Evolutionary conservation across 2,888 invertebrate genomes (phyloP).

Genomic region (Nemurella pictetii): DNA sequence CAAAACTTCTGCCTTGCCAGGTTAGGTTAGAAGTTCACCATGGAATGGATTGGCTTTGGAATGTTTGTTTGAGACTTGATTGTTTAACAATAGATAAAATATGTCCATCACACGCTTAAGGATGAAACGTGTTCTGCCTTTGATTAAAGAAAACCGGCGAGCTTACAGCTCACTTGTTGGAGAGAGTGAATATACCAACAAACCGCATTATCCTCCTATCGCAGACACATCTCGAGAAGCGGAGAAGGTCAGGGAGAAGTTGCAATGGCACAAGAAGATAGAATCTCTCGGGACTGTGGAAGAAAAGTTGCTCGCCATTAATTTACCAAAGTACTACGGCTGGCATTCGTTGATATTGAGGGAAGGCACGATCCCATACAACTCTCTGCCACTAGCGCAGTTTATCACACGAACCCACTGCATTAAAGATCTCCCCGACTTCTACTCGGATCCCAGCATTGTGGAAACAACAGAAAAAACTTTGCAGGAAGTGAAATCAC

Average conservation of each 20-base stretch:
- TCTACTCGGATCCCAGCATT: conserved; percentile 53
- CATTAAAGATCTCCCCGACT: conserved; percentile 61
- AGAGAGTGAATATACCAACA: conserved; percentile 51
- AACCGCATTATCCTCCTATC: conserved; percentile 64
- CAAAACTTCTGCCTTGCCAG: no score
- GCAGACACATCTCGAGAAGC: conserved; percentile 61
- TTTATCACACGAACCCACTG: conserved; percentile 79
- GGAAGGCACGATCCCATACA: conserved; percentile 66
- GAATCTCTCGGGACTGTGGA: conserved; percentile 71
- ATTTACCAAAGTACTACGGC: conserved; percentile 82
- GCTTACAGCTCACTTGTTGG: conserved; percentile 40
- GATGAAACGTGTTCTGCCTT: background rate
- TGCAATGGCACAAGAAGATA: conserved; percentile 62
- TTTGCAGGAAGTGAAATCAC: conserved; percentile 58
- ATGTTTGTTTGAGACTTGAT: no score
- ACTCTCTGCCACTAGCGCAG: conserved; percentile 69
- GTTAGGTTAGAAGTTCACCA: no score
- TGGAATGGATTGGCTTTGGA: no score
- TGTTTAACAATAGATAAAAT: no score
- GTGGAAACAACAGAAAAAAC: conserved; percentile 47
- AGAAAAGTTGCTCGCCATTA: conserved; percentile 80
- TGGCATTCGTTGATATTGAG: conserved; percentile 65
- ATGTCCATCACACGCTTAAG: background rate
- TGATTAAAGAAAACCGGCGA: background rate
- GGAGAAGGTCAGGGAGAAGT: conserved; percentile 54